These are phyloP conservation scores for Beroe forskalii DNA, from an alignment of 37 sponge, comb jelly and placozoan species.

Conservation along the genomic window DNA sequence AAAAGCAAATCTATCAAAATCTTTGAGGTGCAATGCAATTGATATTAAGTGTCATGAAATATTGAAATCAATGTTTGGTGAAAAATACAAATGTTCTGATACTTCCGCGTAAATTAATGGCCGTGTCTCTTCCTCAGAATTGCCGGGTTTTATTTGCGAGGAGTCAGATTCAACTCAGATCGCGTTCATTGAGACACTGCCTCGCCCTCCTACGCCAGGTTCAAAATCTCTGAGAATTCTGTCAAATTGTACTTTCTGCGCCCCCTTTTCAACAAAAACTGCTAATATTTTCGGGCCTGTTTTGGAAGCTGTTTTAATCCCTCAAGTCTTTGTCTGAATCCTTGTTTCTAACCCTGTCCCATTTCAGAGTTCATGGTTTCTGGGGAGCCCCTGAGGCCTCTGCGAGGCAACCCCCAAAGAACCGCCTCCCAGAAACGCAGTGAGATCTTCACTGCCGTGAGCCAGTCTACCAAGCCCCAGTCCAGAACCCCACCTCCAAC, in stretches of 20 bases:
- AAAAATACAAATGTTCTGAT: no score
- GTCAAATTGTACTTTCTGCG: background rate
- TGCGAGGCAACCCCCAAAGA: background rate
- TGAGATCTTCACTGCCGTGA: background rate
- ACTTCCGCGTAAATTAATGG: no score
- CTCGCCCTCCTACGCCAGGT: constrained; percentile 31
- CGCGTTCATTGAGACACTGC: constrained; percentile 30
- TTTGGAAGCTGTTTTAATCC: no score
- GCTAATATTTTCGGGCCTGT: no score
- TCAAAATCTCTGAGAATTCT: constrained; percentile 13
- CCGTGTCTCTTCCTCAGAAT: no score
- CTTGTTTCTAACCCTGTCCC: no score
- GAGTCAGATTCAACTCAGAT: background rate
- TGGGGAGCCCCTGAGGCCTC: background rate
- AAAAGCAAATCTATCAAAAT: no score
- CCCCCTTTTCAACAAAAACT: no score
- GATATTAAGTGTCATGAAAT: no score
- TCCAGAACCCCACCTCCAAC: background rate
- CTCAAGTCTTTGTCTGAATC: no score
- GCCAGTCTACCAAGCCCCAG: background rate
- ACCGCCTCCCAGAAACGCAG: background rate
- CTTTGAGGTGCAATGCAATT: no score
- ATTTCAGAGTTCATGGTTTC: constrained; percentile 21
- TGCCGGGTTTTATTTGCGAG: background rate
- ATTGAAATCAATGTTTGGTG: no score